Percentiles rank a stretch among this genome's conserved stretches.
Conservation (phyloP, 2,888 invertebrate genomes). For the Tridacna crocea region DNA sequence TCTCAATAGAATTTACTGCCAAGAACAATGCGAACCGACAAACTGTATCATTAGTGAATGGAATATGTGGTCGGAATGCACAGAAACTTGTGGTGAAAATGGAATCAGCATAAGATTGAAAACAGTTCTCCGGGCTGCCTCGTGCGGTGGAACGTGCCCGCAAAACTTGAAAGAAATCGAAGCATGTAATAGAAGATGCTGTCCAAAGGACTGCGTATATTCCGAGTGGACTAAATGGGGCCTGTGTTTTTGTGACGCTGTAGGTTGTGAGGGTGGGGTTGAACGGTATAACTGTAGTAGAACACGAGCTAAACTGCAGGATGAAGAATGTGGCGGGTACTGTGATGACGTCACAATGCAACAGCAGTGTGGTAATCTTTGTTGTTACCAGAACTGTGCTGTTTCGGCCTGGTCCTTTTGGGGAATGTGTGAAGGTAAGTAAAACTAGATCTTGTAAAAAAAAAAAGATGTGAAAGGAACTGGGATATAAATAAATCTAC, state of each 20-base stretch:
- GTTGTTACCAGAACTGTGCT: conserved; percentile 69
- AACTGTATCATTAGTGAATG: conserved; percentile 70
- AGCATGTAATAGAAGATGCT: conserved; percentile 63
- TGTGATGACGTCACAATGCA: conserved; percentile 58
- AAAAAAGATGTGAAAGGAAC: not conserved
- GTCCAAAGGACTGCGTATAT: conserved; percentile 64
- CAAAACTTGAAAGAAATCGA: conserved; percentile 42
- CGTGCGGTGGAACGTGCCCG: conserved; percentile 64
- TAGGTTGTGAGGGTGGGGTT: conserved; percentile 52
- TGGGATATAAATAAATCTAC: not conserved
- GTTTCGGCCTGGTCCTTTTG: conserved; percentile 66
- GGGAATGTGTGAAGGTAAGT: conserved; percentile 63
- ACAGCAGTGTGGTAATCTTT: conserved; percentile 61
- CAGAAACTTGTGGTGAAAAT: conserved; percentile 61
- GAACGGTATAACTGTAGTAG: conserved; percentile 57
- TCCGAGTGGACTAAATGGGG: conserved; percentile 60
- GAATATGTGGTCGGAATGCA: conserved; percentile 63
- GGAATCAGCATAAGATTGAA: conserved; percentile 57
- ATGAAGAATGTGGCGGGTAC: conserved; percentile 66
- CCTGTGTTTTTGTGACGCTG: conserved; percentile 38
- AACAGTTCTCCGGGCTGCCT: conserved; percentile 47
- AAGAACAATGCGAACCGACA: conserved; percentile 31
- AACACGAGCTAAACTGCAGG: conserved; percentile 42
- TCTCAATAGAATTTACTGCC: not conserved
- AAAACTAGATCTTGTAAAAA: not conserved